Evolutionary conservation across 2,888 invertebrate genomes (phyloP).

Genomic region (Leucophenga montana): DNA sequence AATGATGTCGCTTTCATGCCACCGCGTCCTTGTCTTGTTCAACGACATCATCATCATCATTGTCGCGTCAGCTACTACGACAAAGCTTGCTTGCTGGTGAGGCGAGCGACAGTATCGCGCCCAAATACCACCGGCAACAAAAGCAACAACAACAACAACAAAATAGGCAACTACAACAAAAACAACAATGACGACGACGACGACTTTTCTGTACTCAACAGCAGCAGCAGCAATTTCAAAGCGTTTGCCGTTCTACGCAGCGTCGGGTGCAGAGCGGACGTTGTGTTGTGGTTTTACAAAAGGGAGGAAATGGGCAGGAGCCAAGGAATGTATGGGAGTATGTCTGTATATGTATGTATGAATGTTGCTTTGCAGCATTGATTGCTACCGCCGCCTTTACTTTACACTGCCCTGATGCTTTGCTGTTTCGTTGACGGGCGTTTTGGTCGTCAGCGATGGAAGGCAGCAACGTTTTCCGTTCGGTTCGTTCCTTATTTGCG

Average conservation of each 20-base stretch:
- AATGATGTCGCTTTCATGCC: not conserved
- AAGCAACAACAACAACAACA: constrained; percentile 34
- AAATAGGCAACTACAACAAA: not conserved
- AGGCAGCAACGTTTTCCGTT: too few relatives aligned
- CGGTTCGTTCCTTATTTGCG: too few relatives aligned
- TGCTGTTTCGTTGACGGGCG: constrained; percentile 42
- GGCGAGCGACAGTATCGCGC: constrained; percentile 8
- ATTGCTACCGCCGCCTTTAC: constrained; percentile 39
- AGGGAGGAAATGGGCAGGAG: too few relatives aligned
- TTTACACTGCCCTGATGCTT: constrained; percentile 43
- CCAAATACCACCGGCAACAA: constrained; percentile 10
- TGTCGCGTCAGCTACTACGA: constrained; percentile 8
- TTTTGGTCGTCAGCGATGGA: not conserved
- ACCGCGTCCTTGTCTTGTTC: not conserved
- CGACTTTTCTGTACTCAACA: constrained; percentile 21
- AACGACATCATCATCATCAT: constrained; percentile 12
- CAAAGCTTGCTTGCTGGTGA: not conserved
- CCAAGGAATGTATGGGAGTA: constrained; percentile 4
- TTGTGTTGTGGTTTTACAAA: constrained; percentile 37
- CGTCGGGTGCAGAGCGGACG: constrained; percentile 12
- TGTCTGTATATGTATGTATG: constrained; percentile 32
- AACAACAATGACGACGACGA: constrained; percentile 36
- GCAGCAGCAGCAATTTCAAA: constrained; percentile 34
- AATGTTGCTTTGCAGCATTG: constrained; percentile 32
- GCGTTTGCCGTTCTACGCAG: constrained; percentile 43